Base-by-base conservation (phyloP, 2,888 invertebrate genomes). In the Phortica okadai region DNA sequence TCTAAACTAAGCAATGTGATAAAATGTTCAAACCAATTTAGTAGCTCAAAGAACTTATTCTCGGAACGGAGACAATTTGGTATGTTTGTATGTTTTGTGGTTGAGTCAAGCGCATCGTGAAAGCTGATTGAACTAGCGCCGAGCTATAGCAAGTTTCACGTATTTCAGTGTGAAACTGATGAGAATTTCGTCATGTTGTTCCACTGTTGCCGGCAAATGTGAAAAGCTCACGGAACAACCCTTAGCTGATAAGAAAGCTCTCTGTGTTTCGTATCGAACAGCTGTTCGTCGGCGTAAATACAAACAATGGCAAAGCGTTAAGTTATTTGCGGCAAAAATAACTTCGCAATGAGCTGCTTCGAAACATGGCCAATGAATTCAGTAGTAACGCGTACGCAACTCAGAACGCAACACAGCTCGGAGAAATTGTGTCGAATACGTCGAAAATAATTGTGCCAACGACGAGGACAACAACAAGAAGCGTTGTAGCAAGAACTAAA, bases 91-190 rank as follows among this genome's bases (percentile, higher is more conserved):
- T 33, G 33, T 1, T 33, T 33, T 33, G 33, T 33, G 21, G 33
- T 5, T 33, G 2, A 33, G 2, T 5, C 21, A 21, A 21, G 21
- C 21, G 21, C 21, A 21, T 21, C 21, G 1, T 21, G 33, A 2
- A 33, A 33, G 4, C 33, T 33, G 33, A 33, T 21, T 33, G 33
- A 33, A 33, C 21, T 21, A 21, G 21, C 21, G 0, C 21, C 21
- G 21, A 21, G 21, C 21, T 45, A 45, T 45, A n/a, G n/a, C 11
- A 33, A 21, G 45, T 70, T 21, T 42, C 14, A 14, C 50, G 69
- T 14, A 16, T 16, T 66, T n/a, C 11, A 58, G 10, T 86, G 78
- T 88, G 88, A 86, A 77, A 76, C 76, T 64, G 80, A 72, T 82
- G 83, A 73, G 78, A 80, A 82, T 79, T 82, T 77, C 33, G 33